Evolutionary conservation across 92 coral and sea anemone species (phyloP).

Genomic region (Zoanthus sansibaricus): DNA sequence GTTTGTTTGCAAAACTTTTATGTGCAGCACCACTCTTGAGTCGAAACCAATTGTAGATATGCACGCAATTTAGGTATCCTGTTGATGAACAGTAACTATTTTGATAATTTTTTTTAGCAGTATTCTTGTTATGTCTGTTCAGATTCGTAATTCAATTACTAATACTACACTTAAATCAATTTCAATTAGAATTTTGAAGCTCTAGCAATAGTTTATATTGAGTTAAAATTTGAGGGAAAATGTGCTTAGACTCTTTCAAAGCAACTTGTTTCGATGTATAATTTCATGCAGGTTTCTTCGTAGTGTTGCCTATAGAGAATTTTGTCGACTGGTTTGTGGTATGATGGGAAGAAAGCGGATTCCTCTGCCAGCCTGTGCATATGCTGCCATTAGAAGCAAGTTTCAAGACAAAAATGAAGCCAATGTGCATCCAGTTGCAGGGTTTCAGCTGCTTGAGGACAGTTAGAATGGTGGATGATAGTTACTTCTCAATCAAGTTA

Average conservation of each 20-base stretch:
- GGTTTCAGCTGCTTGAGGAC: not conserved
- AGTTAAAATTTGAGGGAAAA: not conserved
- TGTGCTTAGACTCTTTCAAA: not conserved
- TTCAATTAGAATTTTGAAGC: not conserved
- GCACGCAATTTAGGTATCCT: too few species aligned
- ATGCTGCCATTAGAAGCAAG: not conserved
- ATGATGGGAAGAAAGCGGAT: not conserved
- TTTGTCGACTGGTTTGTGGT: not conserved
- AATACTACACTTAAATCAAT: not conserved
- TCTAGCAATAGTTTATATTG: not conserved
- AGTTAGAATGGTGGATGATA: not conserved
- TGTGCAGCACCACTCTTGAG: not conserved
- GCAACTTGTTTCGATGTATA: not conserved
- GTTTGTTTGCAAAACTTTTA: not conserved
- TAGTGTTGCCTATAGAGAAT: slow-evolving; percentile 3
- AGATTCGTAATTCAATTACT: not conserved
- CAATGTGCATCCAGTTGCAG: not conserved
- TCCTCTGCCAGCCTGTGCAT: slow-evolving; percentile 1
- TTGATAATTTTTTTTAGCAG: too few species aligned
- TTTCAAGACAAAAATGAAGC: not conserved
- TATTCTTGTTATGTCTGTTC: too few species aligned
- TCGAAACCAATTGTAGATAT: too few species aligned
- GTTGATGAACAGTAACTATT: too few species aligned
- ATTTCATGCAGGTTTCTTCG: not conserved
- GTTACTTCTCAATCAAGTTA: not conserved